Conservation (phyloP, 1,140 invertebrate genomes). For the Papilio xuthus region DNA sequence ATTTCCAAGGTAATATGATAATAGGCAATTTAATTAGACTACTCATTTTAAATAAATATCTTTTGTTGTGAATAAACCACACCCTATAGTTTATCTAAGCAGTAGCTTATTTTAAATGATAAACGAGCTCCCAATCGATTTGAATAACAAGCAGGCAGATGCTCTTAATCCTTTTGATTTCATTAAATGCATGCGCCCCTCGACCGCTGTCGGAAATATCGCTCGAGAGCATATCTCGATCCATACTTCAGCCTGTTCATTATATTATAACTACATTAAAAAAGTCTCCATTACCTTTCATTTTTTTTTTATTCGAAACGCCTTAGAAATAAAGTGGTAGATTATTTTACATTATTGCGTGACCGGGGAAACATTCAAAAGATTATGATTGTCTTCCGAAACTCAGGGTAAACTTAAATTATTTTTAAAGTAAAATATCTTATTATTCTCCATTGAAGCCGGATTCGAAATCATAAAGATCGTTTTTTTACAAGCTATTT, state of each 20-base stretch:
- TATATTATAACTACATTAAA: slow-evolving; percentile 67
- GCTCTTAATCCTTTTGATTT: slow-evolving; percentile 81
- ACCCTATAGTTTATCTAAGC: slow-evolving; percentile 77
- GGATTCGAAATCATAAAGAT: slow-evolving; percentile 61
- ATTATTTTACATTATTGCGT: slow-evolving; percentile 61
- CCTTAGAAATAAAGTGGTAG: slow-evolving; percentile 35
- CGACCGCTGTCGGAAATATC: slow-evolving; percentile 79
- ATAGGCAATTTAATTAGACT: slow-evolving; percentile 66
- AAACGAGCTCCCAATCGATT: slow-evolving; percentile 80
- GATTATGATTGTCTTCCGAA: slow-evolving; percentile 54
- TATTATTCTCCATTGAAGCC: slow-evolving; percentile 47
- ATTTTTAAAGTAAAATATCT: slow-evolving; percentile 45
- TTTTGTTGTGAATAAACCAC: slow-evolving; percentile 76
- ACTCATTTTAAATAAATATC: slow-evolving; percentile 60
- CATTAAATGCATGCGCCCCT: slow-evolving; percentile 80
- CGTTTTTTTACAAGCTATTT: slow-evolving; percentile 57
- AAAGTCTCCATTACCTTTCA: slow-evolving; percentile 50
- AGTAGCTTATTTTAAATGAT: slow-evolving; percentile 80
- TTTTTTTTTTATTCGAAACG: slow-evolving; percentile 19
- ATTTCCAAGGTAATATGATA: slow-evolving; percentile 50
- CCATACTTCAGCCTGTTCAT: slow-evolving; percentile 66
- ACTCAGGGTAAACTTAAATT: slow-evolving; percentile 44
- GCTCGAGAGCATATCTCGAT: slow-evolving; percentile 71
- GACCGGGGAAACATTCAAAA: slow-evolving; percentile 52
- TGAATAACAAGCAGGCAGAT: slow-evolving; percentile 82